Conservation (phyloP, 2,888 invertebrate genomes). For the Prostheceraeus crozeri region DNA sequence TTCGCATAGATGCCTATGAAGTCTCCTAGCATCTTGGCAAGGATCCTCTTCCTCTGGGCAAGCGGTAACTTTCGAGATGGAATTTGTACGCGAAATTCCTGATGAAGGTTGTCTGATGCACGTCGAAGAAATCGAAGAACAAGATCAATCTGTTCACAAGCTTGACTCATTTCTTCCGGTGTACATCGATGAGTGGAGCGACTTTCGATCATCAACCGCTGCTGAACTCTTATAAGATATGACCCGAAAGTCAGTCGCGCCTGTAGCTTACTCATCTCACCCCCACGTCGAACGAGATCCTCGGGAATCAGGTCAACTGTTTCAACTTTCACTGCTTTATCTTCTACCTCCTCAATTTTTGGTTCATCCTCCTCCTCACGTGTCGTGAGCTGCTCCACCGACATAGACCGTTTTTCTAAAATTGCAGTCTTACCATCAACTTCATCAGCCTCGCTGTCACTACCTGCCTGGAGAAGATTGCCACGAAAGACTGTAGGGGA, state of each 20-base stretch:
- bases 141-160: slow-evolving; percentile 55
- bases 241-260: slow-evolving; percentile 56
- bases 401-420: too few species aligned
- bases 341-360: neutral
- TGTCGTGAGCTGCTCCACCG: too few species aligned
- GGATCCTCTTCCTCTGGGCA: slow-evolving; percentile 51
- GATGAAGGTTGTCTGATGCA: slow-evolving; percentile 55
- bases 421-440: too few species aligned
- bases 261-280: slow-evolving; percentile 50
- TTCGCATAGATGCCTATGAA: slow-evolving; percentile 56
- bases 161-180: slow-evolving; percentile 3
- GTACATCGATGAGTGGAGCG: slow-evolving; percentile 32
- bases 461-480: neutral
- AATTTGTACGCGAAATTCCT: slow-evolving; percentile 52
- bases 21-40: slow-evolving; percentile 55
- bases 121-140: slow-evolving; percentile 55
- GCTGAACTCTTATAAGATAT: slow-evolving; percentile 54
- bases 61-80: slow-evolving; percentile 53
- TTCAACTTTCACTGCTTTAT: neutral
- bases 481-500: too few species aligned
- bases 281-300: slow-evolving; percentile 17
- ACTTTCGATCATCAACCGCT: slow-evolving; percentile 46
- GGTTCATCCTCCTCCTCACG: too few species aligned
- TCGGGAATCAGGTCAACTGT: neutral
- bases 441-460: neutral